Evolutionary conservation across 2,888 invertebrate genomes (phyloP), one percentile per base, ranked within the genome.

Genomic region (Latrodectus hesperus): DNA sequence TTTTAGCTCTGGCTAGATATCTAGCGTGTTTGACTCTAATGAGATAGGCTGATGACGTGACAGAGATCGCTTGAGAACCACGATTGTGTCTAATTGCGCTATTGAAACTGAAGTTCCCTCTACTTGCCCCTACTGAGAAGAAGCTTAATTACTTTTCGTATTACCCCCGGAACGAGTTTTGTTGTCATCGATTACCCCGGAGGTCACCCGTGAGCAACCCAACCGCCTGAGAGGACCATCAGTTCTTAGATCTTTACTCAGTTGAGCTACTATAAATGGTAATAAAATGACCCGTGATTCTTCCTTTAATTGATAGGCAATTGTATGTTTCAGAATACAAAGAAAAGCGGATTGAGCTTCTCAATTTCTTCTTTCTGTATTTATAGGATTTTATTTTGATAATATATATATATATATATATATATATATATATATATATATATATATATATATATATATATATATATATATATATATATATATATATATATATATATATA

Each of bases 21-120:
- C 53, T 86, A 86, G 80, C 80, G 86, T 86, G 86, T 67, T 71
- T 60, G 68, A 49, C 49, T 76, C 75, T 75, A 86, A 86, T 86
- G 80, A 85, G 74, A 86, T 60, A 38, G 75, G 65, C 67, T 26
- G 52, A 80, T 86, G 74, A 86, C 86, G 80, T 80, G 86, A 86
- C 86, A 76, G 76, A 68, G 55, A 81, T 49, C 86, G 53, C 71
- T 76, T 81, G 60, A 70, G 80, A 75, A 14, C 64, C 74, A 49
- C 75, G 68, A 64, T 26, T 38, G 51, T 75, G 51, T 65, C 85
- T 79, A 80, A 80, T 85, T 80, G 65, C 38, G 17, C 73, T 78
- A 65, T 55, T 67, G 49, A 53, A 72, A 64, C 79, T 49, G 53
- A 70, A 80, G 17, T 74, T 60, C 51, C n/a, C n/a, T 52, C n/a